These are phyloP conservation scores for Chelonoidis abingdonii DNA, from an alignment of 2,113 vertebrate genomes.

Conservation along the genomic window DNA sequence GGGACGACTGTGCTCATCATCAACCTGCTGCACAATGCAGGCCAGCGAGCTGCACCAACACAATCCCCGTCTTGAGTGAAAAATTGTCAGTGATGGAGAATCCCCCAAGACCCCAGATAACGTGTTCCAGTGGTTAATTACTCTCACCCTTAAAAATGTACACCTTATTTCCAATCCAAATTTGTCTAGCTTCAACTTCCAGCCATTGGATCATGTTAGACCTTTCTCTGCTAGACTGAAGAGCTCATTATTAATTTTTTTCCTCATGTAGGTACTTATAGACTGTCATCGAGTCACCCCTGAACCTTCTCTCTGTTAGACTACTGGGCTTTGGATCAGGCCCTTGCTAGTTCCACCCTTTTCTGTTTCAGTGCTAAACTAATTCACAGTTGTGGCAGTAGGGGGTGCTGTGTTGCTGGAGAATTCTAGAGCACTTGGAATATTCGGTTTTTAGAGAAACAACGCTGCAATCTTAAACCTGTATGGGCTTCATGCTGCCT, in stretches of 20 bases:
- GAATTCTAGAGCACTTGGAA: not conserved
- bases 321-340: not conserved
- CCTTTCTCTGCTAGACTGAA: not conserved
- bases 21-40: too few species aligned
- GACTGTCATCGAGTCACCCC: not conserved
- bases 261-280: too few species aligned
- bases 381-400: accelerated
- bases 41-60: too few species aligned
- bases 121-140: not conserved
- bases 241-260: too few species aligned
- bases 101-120: not conserved
- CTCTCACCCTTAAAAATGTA: not conserved
- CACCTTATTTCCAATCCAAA: not conserved
- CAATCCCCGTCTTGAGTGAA: too few species aligned
- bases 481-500: not conserved
- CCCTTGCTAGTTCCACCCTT: not conserved
- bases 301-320: not conserved
- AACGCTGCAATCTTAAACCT: not conserved
- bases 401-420: not conserved
- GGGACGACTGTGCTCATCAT: not conserved
- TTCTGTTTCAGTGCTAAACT: accelerated
- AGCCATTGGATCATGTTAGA: not conserved
- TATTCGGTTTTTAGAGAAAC: not conserved
- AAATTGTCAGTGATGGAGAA: too few species aligned
- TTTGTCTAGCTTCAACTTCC: not conserved